Conservation (phyloP, 1,140 invertebrate genomes). For the Patella vulgata region DNA sequence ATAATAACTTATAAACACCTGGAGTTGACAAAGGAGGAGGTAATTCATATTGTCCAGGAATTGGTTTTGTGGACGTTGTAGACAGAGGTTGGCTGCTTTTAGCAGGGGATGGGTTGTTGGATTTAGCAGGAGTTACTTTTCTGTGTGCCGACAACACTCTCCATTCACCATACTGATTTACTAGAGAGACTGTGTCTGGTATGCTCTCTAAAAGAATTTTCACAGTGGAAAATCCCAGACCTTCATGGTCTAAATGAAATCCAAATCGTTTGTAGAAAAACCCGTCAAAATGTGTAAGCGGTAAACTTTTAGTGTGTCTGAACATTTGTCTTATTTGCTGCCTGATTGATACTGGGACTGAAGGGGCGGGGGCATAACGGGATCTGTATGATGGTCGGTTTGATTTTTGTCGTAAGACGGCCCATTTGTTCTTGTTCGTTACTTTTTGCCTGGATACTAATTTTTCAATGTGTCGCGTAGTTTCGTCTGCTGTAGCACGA, state of each 20-base stretch:
- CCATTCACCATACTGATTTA: slow-evolving; percentile 31
- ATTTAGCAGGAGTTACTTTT: too few species aligned
- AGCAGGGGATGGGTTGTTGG: too few species aligned
- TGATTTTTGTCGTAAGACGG: slow-evolving; percentile 23
- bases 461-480: slow-evolving; percentile 51
- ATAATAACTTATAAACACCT: too few species aligned
- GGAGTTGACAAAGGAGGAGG: too few species aligned
- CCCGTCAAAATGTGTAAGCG: slow-evolving; percentile 37
- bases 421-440: slow-evolving; percentile 39
- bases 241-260: slow-evolving; percentile 31
- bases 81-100: background rate
- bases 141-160: slow-evolving; percentile 30
- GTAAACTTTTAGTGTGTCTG: slow-evolving; percentile 34
- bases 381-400: background rate
- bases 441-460: slow-evolving; percentile 55
- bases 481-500: slow-evolving; percentile 41
- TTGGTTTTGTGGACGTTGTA: background rate
- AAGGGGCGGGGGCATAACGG: slow-evolving; percentile 8
- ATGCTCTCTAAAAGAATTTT: slow-evolving; percentile 38
- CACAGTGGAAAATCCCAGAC: slow-evolving; percentile 40
- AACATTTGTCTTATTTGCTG: slow-evolving; percentile 38
- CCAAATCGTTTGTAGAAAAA: slow-evolving; percentile 47
- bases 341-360: slow-evolving; percentile 34
- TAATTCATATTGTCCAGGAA: too few species aligned
- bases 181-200: slow-evolving; percentile 35